Percentiles rank a stretch among this genome's conserved stretches.
These are phyloP conservation scores for Eueremaeus valkanovi DNA, from an alignment of 2,888 invertebrate genomes.

Conservation along the genomic window DNA sequence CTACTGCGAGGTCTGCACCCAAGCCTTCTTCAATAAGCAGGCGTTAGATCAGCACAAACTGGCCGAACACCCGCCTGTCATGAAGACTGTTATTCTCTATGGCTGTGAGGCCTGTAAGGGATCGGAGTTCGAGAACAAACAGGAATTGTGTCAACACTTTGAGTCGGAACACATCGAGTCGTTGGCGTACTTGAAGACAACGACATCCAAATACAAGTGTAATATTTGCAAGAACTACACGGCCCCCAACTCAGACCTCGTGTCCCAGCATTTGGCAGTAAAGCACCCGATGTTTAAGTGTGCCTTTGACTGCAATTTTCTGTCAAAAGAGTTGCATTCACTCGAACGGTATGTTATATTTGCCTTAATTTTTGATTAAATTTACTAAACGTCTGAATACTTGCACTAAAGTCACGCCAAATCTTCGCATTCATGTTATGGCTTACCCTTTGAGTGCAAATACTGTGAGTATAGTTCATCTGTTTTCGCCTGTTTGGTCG, in stretches of 20 bases:
- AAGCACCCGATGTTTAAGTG: conserved; percentile 5
- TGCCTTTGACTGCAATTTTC: not conserved
- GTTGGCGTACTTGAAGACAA: not conserved
- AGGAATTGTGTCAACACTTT: not conserved
- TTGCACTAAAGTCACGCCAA: not conserved
- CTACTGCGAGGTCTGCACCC: conserved; percentile 41
- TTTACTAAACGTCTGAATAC: not conserved
- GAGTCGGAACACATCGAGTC: not conserved
- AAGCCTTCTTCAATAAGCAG: conserved; percentile 39
- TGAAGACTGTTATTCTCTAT: not conserved
- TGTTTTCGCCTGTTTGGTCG: not conserved
- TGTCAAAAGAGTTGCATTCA: not conserved
- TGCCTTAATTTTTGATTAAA: not conserved
- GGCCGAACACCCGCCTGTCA: not conserved
- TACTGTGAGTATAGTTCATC: conserved; percentile 6
- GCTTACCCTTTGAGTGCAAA: not conserved
- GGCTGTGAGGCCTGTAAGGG: not conserved
- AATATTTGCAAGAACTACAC: not conserved
- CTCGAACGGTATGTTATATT: not conserved
- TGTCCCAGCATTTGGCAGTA: not conserved
- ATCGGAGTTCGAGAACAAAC: not conserved
- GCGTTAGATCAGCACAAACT: not conserved
- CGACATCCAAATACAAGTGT: not conserved
- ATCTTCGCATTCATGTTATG: not conserved
- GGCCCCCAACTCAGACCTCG: not conserved